A percentile compares a stretch with the other conserved stretches of the same genome.
Conservation (phyloP, 2,797 vertebrate species). For the Corythornis leucogaster region DNA sequence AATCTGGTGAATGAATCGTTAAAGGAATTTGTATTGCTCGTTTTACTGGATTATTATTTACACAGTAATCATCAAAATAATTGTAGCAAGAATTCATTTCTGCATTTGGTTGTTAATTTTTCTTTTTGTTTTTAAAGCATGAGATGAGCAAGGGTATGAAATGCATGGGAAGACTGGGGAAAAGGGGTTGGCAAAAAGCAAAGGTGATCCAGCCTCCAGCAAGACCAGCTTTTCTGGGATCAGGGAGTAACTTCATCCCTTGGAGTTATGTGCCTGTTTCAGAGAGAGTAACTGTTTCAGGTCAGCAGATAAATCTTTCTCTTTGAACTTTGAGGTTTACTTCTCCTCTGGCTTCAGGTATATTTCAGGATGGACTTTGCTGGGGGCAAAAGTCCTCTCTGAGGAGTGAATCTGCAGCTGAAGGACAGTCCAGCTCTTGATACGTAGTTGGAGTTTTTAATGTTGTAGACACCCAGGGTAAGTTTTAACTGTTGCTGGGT, state of each 20-base stretch:
- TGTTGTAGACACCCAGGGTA: background rate
- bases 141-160: background rate
- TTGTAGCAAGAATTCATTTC: background rate
- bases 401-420: background rate
- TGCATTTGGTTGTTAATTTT: background rate
- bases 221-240: background rate
- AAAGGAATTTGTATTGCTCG: conserved; percentile 15
- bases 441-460: background rate
- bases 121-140: background rate
- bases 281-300: background rate
- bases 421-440: background rate
- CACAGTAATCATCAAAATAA: background rate
- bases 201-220: background rate
- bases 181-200: background rate
- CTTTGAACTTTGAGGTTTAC: background rate
- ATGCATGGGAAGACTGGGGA: background rate
- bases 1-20: conserved; percentile 12
- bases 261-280: background rate
- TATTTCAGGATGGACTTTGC: background rate
- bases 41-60: conserved; percentile 40
- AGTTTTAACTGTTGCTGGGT: background rate
- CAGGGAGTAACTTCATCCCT: background rate
- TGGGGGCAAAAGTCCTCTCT: background rate
- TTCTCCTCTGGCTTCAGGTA: background rate
- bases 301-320: background rate